These are phyloP conservation scores for Gymnocephalus cernua DNA, from an alignment of 2,113 vertebrate genomes.

Conservation along the genomic window DNA sequence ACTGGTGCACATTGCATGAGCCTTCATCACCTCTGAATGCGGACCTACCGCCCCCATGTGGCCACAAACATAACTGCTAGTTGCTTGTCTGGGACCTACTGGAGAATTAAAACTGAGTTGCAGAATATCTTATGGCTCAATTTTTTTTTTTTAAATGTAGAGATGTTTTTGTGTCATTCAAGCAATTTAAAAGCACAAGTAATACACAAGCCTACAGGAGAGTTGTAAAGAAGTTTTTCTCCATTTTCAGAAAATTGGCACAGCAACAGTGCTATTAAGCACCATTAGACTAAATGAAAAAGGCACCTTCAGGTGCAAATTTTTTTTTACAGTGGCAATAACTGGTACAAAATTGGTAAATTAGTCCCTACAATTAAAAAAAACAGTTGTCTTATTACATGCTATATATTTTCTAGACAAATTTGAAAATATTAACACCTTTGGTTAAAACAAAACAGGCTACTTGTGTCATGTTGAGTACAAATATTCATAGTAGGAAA, in stretches of 20 bases:
- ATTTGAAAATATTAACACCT: neutral
- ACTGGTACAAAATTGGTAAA: neutral
- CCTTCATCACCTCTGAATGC: neutral
- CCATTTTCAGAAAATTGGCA: neutral
- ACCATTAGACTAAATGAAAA: neutral
- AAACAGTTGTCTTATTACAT: neutral
- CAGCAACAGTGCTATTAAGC: neutral
- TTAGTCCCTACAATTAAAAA: neutral
- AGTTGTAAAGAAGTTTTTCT: neutral
- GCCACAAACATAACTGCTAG: neutral
- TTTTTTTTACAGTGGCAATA: neutral
- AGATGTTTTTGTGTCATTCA: neutral
- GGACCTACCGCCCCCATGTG: constrained; percentile 65
- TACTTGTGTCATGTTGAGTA: neutral
- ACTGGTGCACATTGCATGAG: neutral
- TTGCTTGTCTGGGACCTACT: neutral
- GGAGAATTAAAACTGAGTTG: neutral
- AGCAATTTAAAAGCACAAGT: neutral
- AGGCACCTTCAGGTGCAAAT: neutral
- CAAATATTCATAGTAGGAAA: neutral
- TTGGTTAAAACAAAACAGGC: neutral
- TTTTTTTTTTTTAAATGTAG: too few species aligned
- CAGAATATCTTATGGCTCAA: neutral
- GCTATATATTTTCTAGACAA: neutral
- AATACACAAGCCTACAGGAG: neutral